A percentile compares a stretch with the other conserved stretches of the same genome.
Evolutionary conservation across 2,888 invertebrate species (phyloP).

Genomic region (Matsumyia berberina): DNA sequence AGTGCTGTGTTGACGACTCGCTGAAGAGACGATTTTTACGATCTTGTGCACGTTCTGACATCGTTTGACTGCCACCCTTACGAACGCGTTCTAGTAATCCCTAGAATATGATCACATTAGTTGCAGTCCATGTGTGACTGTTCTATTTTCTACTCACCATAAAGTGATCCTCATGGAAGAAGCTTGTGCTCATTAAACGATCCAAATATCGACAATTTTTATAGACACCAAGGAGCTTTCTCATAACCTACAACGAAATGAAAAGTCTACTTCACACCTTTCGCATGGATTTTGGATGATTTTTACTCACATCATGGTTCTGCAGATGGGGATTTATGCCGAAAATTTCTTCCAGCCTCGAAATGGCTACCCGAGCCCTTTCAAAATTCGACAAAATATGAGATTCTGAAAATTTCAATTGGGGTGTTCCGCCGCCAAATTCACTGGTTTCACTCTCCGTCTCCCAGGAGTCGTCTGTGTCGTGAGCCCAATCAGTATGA

Average conservation of each 20-base stretch:
- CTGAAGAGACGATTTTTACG: constrained; percentile 86
- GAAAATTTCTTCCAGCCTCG: constrained; percentile 91
- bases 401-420: constrained; percentile 85
- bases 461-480: constrained; percentile 92
- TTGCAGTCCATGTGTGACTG: neutral
- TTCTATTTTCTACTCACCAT: constrained; percentile 85
- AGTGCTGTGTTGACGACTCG: constrained; percentile 76
- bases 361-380: constrained; percentile 90
- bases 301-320: constrained; percentile 87
- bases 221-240: constrained; percentile 91
- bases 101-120: constrained; percentile 80
- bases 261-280: neutral
- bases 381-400: constrained; percentile 91
- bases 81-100: constrained; percentile 90
- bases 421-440: constrained; percentile 78
- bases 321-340: constrained; percentile 90
- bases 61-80: constrained; percentile 87
- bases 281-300: neutral
- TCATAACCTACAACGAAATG: constrained; percentile 86
- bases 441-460: constrained; percentile 88
- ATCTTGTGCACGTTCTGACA: constrained; percentile 90
- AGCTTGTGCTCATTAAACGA: constrained; percentile 92
- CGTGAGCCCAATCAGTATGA: constrained; percentile 87
- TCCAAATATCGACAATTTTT: constrained; percentile 95
- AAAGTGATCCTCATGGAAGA: constrained; percentile 93